Evolutionary conservation across 1,140 invertebrate genomes (phyloP), one percentile per base, ranked within the genome.

Genomic region (Neotoxoptera formosana): DNA sequence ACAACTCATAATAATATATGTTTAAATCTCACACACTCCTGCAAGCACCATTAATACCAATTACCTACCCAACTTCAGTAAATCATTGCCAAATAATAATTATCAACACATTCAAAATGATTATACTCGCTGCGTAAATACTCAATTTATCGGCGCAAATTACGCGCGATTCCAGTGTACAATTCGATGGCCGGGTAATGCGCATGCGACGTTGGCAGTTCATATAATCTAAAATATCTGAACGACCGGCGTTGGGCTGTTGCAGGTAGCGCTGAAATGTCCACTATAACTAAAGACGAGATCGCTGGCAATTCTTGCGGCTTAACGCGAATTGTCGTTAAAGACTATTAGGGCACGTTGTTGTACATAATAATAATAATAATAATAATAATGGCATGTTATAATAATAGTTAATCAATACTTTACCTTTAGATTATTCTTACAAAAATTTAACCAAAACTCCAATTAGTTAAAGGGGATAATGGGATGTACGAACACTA

Each of bases 51-150:
- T 20, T 36, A 34, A 48, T 36, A 89, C 25, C 36, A 67, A 67
- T 60, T 90, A 60, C 89, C 89, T n/a, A 90, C 90, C 76, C 34
- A 92, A 92, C 90, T 92, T 92, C 90, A 92, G 90, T 92, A 91
- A 91, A 91, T 91, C 90, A 91, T 91, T 48, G 67, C 25, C 9
- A n/a, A 47, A 48, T n/a, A 53, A 76, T 67, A 76, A 76, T 67
- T 67, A 67, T 90, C n/a, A 11, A 56, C 48, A 91, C 34, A 89
- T 9, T 56, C 20, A 89, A 56, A 30, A 47, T 30, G 9, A 25
- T 34, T 88, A 51, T 21, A 45, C 34, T 21, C 51, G 88, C 88
- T 11, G 48, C 88, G 11, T 76, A 56, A 89, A 56, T 56, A 14
- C 11, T 89, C 21, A 36, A 30, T 45, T 47, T 30, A 45, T 86